Conservation (phyloP, 2,797 vertebrate genomes). For the Champsocephalus esox region DNA sequence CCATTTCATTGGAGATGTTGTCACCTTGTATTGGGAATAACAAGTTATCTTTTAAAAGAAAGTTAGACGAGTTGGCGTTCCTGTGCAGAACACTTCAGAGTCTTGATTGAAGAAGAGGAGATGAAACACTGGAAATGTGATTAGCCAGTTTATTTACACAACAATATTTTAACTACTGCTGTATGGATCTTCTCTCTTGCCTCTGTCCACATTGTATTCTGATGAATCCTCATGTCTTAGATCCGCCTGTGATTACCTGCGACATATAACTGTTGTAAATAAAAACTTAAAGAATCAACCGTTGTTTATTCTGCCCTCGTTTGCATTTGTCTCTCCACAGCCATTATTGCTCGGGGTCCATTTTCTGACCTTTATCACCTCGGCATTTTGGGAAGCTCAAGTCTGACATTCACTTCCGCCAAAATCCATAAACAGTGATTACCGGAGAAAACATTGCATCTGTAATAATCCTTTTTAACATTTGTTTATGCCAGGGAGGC, state of each 20-base stretch:
- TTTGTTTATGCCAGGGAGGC: not conserved
- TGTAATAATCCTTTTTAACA: conserved; percentile 23
- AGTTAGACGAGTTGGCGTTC: not conserved
- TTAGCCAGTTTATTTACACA: not conserved
- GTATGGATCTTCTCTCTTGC: conserved; percentile 9
- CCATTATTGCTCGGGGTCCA: not conserved
- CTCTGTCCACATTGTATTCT: conserved; percentile 25
- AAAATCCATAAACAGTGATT: conserved; percentile 37
- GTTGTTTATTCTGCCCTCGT: conserved; percentile 18
- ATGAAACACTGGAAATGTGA: conserved; percentile 7
- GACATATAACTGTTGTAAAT: conserved; percentile 58
- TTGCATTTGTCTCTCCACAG: not conserved
- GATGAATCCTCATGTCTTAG: not conserved
- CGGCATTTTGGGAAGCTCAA: conserved; percentile 19
- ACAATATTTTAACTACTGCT: conserved; percentile 12
- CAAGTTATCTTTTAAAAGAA: not conserved
- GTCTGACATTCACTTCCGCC: conserved; percentile 32
- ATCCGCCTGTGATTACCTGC: not conserved
- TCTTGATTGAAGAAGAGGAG: not conserved
- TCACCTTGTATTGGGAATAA: not conserved
- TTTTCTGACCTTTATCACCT: conserved; percentile 16
- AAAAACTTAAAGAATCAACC: conserved; percentile 34
- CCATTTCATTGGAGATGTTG: not conserved
- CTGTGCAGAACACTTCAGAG: not conserved
- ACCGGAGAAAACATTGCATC: conserved; percentile 3